Evolutionary conservation across 2,113 vertebrate species (phyloP), one percentile per base, ranked within the genome.

Genomic region (Sylvia atricapilla): DNA sequence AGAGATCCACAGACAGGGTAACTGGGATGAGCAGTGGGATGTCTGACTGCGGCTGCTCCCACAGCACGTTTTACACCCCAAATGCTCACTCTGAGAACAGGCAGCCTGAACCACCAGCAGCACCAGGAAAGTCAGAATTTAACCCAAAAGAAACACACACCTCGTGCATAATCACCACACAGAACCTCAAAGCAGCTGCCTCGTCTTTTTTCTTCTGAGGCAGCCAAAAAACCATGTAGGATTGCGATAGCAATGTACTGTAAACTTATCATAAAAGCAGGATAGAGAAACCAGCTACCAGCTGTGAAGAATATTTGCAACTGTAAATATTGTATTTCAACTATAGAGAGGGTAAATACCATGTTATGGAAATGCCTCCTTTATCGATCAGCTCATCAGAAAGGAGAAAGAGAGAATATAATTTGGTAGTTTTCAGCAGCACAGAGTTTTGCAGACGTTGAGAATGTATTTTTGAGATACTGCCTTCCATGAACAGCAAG

Each of bases 301-400:
- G 94, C 95, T 96, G 95, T 84, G 95, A 93, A 31, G 94, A 90
- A 88, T 93, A 96, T 96, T 97, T 97, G 95, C 95, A 92, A 75
- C 87, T 86, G 95, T 91, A 95, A 95, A 95, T 95, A 95, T 84
- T 86, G 79, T 74, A 95, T 95, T 95, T 95, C 93, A 77, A 4
- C 87, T 94, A 89, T 3, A 88, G 89, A 72, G 90, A 84, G 35
- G 95, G 89, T 87, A 95, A 94, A 95, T 74, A 84, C 24, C 8
- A 24, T 27, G 14, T 91, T 95, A 95, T 93, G 89, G 96, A 96
- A 97, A 96, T 94, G 87, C 85, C 79, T 56, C 13, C 62, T 90
- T 88, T 96, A 97, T 96, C 90, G 41, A 95, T 95, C 96, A 56
- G 84, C 91, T 96, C 89, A 95, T 97, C 95, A 78, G 91, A 82